Evolutionary conservation across 2,113 vertebrate genomes (phyloP).

Genomic region (Caranx melampygus): DNA sequence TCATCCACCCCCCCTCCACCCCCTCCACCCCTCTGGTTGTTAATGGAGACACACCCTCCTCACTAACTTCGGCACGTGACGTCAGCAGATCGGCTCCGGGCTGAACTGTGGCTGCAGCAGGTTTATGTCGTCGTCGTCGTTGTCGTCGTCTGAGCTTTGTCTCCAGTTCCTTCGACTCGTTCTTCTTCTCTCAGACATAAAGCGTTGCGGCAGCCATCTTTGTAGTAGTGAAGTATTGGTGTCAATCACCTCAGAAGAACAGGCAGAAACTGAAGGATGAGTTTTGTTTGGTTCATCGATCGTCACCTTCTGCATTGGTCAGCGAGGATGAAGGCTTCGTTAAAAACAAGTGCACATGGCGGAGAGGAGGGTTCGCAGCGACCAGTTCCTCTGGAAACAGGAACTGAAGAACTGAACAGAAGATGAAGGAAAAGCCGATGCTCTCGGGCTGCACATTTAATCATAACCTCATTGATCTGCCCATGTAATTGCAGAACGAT

Average conservation of each 20-base stretch:
- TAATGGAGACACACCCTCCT: conserved; percentile 39
- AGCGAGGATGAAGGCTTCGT: background rate
- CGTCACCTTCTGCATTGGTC: background rate
- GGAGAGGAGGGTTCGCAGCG: too few species aligned
- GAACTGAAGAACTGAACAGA: too few species aligned
- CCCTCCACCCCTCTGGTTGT: conserved; percentile 2
- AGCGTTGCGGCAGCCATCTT: too few species aligned
- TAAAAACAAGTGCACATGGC: too few species aligned
- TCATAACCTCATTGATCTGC: too few species aligned
- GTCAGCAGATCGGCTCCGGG: conserved; percentile 24
- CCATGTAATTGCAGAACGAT: too few species aligned
- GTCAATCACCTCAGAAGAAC: too few species aligned
- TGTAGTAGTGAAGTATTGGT: too few species aligned
- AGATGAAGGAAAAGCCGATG: too few species aligned
- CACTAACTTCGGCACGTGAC: conserved; percentile 32
- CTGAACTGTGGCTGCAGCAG: conserved; percentile 12
- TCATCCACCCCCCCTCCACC: conserved; percentile 26
- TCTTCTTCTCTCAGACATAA: background rate
- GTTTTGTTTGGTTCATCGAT: background rate
- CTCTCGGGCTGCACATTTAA: too few species aligned
- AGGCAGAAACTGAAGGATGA: background rate
- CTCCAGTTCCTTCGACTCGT: background rate
- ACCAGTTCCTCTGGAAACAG: too few species aligned
- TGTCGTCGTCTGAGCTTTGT: background rate
- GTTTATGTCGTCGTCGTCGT: background rate